Percentiles rank a stretch among this genome's conserved stretches.
Conservation (phyloP, 2,797 vertebrate genomes). For the Xenopus petersii region DNA sequence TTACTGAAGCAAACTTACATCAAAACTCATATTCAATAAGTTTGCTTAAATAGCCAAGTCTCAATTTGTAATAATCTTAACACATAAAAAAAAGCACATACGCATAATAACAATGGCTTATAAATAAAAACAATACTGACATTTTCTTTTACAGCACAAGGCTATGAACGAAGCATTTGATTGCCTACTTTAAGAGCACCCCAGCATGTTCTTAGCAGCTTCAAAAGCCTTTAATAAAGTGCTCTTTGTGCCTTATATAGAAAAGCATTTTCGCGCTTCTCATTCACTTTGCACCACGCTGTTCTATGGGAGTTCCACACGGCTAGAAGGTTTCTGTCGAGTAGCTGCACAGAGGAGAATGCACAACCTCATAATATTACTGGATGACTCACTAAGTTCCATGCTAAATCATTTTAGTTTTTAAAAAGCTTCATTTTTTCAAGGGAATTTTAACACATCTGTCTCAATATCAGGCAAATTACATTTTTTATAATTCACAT, state of each 20-base stretch:
- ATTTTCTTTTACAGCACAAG: background rate
- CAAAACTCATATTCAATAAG: background rate
- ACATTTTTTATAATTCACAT: no score
- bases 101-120: constrained; percentile 4
- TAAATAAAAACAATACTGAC: constrained; percentile 1
- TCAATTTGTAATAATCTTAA: background rate
- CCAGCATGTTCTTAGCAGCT: background rate
- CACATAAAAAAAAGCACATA: background rate
- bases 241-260: background rate
- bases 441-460: no score
- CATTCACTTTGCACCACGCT: background rate
- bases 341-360: no score
- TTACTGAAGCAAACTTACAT: background rate
- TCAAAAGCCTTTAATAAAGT: background rate
- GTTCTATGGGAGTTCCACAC: no score
- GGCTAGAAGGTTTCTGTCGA: no score
- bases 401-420: background rate
- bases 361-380: background rate
- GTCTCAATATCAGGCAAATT: no score
- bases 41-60: background rate
- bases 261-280: background rate
- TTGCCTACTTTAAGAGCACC: no score
- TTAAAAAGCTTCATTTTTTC: no score
- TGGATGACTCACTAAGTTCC: background rate
- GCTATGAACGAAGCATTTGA: background rate